Conservation (phyloP, 2,888 invertebrate genomes). For the Nycteola revayana region DNA sequence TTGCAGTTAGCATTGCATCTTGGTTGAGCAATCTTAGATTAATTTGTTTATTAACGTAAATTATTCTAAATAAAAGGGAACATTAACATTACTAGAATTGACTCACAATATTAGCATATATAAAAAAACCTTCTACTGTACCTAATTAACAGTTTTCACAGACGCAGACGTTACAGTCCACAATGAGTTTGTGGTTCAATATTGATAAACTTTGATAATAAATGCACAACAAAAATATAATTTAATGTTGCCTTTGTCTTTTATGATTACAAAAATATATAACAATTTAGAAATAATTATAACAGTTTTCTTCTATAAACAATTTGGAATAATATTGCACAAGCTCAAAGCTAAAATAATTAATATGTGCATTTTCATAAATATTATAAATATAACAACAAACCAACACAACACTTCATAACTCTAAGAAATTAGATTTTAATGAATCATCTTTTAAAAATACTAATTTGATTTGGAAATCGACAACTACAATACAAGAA, state of each 20-base stretch:
- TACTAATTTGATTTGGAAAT: conserved; percentile 39
- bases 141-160: conserved; percentile 51
- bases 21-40: conserved; percentile 78
- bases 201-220: conserved; percentile 74
- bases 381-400: conserved; percentile 75
- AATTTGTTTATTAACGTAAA: conserved; percentile 73
- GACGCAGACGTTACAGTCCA: conserved; percentile 71
- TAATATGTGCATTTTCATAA: conserved; percentile 67
- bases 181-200: conserved; percentile 69
- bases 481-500: conserved; percentile 33
- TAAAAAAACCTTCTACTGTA: conserved; percentile 58
- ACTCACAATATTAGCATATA: conserved; percentile 78
- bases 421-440: conserved; percentile 50
- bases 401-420: conserved; percentile 69
- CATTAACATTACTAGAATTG: conserved; percentile 78
- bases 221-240: conserved; percentile 81
- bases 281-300: conserved; percentile 79
- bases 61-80: conserved; percentile 77
- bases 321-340: conserved; percentile 81
- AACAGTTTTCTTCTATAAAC: conserved; percentile 69
- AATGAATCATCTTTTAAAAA: conserved; percentile 55
- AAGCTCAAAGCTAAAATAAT: conserved; percentile 73
- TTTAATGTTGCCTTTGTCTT: conserved; percentile 78
- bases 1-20: conserved; percentile 79
- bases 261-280: conserved; percentile 78